Percentiles rank a stretch among this genome's conserved stretches.
phyloP scores from a whole-genome alignment of 2,113 vertebrate species.

The Rhinoptilus africanus region DNA sequence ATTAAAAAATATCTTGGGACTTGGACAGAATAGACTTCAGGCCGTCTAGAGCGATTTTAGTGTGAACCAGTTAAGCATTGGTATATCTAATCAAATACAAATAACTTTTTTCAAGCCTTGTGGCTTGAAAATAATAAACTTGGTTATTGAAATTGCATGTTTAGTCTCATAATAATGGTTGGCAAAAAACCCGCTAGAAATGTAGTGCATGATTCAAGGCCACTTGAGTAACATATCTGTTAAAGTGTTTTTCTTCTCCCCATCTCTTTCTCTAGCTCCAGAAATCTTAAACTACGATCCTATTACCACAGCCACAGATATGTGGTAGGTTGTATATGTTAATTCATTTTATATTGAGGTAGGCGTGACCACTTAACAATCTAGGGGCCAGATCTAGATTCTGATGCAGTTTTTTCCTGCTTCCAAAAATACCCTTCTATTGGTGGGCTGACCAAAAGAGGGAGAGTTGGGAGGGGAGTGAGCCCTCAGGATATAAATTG shows the following conservation, averaged over 20 bases:
- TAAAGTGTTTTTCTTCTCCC: conserved; percentile 3
- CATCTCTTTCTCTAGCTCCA: conserved; percentile 79
- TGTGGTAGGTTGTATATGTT: conserved; percentile 83
- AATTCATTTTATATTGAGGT: neutral
- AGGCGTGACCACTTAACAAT: neutral
- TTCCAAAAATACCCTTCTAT: neutral
- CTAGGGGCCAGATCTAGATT: neutral
- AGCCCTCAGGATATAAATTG: neutral
- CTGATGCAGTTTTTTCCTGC: neutral
- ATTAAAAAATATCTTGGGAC: neutral
- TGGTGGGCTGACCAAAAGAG: neutral
- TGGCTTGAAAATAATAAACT: neutral
- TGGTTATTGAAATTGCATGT: neutral
- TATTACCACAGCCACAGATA: conserved; percentile 94
- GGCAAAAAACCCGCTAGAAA: neutral
- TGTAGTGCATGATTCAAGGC: neutral
- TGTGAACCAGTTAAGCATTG: neutral
- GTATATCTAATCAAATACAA: neutral
- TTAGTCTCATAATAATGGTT: neutral
- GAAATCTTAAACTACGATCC: conserved; percentile 98
- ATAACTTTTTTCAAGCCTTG: neutral
- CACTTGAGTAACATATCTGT: neutral
- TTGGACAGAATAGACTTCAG: neutral
- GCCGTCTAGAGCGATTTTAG: neutral
- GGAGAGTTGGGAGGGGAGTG: neutral